A percentile compares a stretch with the other conserved stretches of the same genome.
Evolutionary conservation across 2,113 vertebrate genomes (phyloP).

Genomic region (Tor tambroides): DNA sequence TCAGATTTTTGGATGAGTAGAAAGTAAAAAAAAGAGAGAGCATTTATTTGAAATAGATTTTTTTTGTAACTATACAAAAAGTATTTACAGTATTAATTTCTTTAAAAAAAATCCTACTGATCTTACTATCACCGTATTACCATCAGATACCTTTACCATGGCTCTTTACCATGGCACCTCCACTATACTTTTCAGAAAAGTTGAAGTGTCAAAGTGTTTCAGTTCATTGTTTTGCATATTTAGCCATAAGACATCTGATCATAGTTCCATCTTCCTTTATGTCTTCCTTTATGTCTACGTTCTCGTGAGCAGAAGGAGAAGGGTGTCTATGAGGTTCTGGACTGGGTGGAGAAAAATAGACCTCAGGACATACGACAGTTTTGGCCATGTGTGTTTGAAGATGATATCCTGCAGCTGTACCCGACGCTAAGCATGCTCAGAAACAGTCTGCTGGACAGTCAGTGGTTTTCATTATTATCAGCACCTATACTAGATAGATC

Average conservation of each 20-base stretch:
- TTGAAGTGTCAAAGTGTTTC: not conserved
- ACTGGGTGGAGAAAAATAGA: conserved; percentile 64
- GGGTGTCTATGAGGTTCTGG: conserved; percentile 66
- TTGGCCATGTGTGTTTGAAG: conserved; percentile 69
- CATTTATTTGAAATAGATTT: too few species aligned
- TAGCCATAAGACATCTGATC: not conserved
- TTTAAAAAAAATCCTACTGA: too few species aligned
- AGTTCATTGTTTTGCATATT: not conserved
- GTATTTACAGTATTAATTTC: too few species aligned
- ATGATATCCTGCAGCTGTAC: conserved; percentile 64
- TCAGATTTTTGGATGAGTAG: too few species aligned
- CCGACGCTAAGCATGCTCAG: conserved; percentile 57
- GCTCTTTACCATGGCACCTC: not conserved
- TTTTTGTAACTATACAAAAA: too few species aligned
- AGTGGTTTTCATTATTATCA: conserved; percentile 36
- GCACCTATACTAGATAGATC: not conserved
- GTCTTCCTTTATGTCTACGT: conserved; percentile 42
- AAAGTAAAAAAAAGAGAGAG: too few species aligned
- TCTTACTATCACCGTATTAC: too few species aligned
- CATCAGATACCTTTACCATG: not conserved
- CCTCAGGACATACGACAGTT: conserved; percentile 56
- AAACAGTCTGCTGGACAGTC: conserved; percentile 68
- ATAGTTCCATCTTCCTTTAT: not conserved
- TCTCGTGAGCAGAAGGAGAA: conserved; percentile 46
- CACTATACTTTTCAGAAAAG: not conserved